A percentile compares a stretch with the other conserved stretches of the same genome.
Conservation (phyloP, 2,888 invertebrate species). For the Entomobrya multifasciata region DNA sequence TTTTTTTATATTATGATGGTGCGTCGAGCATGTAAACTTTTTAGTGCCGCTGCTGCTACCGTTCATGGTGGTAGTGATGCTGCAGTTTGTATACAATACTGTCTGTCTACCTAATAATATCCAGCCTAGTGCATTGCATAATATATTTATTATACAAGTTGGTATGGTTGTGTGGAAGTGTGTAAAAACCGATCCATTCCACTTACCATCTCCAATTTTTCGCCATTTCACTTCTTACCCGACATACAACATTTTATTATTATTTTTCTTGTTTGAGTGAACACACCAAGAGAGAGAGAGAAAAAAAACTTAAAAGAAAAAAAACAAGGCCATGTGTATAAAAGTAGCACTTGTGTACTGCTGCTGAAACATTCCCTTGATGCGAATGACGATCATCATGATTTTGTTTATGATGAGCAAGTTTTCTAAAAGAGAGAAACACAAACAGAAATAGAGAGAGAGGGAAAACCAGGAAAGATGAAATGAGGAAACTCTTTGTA, state of each 20-base stretch:
- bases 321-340: conserved; percentile 1
- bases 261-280: conserved; percentile 4
- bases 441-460: not conserved
- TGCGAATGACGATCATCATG: not conserved
- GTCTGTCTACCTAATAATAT: not conserved
- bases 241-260: not conserved
- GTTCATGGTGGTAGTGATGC: too few relatives aligned
- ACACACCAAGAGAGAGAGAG: too few relatives aligned
- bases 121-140: not conserved
- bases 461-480: not conserved
- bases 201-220: conserved; percentile 4
- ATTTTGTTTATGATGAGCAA: not conserved
- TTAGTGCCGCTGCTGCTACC: not conserved
- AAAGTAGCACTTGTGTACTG: not conserved
- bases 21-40: conserved; percentile 10
- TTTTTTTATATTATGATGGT: not conserved
- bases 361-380: too few relatives aligned
- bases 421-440: not conserved
- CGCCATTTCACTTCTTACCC: not conserved
- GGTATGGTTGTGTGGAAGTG: not conserved
- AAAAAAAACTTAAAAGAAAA: too few relatives aligned
- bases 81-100: conserved; percentile 14
- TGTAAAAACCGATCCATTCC: not conserved
- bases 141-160: conserved; percentile 13
- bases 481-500: conserved; percentile 27